Evolutionary conservation across 1,140 invertebrate species (phyloP).

Genomic region (Brachionus asplanchnoidis): DNA sequence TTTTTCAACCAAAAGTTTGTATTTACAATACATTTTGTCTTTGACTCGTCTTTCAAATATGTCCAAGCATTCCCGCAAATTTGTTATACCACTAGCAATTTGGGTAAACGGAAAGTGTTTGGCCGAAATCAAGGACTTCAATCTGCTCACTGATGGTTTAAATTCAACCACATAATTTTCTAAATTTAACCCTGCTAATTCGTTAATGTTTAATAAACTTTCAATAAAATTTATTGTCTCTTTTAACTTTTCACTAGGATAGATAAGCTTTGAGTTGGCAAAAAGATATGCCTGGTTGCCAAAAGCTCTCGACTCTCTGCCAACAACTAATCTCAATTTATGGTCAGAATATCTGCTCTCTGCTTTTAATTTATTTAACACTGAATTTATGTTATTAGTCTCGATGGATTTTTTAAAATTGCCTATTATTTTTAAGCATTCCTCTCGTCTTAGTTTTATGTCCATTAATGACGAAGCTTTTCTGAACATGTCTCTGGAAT

Average conservation of each 20-base stretch:
- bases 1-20: background rate
- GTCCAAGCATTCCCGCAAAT: background rate
- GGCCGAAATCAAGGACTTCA: background rate
- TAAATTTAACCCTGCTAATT: background rate
- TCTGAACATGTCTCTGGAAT: background rate
- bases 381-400: background rate
- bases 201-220: background rate
- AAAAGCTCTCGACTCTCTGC: slow-evolving; percentile 1
- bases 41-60: background rate
- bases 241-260: background rate
- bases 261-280: background rate
- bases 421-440: background rate
- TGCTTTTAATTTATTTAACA: background rate
- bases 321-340: background rate
- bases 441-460: background rate
- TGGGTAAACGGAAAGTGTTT: background rate
- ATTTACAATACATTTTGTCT: background rate
- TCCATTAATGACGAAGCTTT: background rate
- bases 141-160: background rate
- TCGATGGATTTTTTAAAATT: background rate
- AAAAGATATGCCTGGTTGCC: background rate
- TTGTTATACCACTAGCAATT: background rate
- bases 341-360: background rate
- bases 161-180: background rate
- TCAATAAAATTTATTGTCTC: background rate